Evolutionary conservation across 2,888 invertebrate species (phyloP), one percentile per base, ranked within the genome.

Genomic region (Aleiodes leptofemur): DNA sequence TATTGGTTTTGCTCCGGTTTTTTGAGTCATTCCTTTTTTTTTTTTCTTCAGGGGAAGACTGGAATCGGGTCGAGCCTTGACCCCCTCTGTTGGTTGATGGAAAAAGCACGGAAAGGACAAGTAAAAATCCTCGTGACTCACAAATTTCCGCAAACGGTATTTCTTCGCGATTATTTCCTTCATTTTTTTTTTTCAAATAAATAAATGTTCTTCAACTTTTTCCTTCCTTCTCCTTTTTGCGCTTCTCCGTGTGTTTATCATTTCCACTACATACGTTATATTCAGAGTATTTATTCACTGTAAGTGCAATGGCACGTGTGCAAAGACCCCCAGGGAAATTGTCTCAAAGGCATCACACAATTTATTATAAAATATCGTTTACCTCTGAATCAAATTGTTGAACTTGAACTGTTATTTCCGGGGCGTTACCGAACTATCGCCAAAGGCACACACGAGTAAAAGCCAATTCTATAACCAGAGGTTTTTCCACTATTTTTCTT

Each of bases 401-500:
- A 66, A 72, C 55, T 72, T 72, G 72, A 72, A 66, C 23, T 66
- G 72, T 64, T 53, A 72, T 66, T 51, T 66, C 57, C 56, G 56
- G 55, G 66, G 64, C 66, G 72, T 66, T 51, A 38, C 43, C 72
- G n/a, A 48, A 50, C 14, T 34, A 61, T 72, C 59, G 38, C 72
- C 59, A 51, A 51, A 59, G 61, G 71, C 71, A 34, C 7, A 70
- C 70, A 48, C 70, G 56, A 57, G 55, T 38, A 31, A n/a, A 16
- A 64, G 38, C 53, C 72, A 53, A 38, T 53, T 64, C 38, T 48
- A 59, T 51, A 14, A 72, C 61, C 14, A 61, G 23, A 72, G 55
- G 23, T 43, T 53, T 23, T 53, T 50, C 51, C 38, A 14, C 64
- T 14, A 16, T 43, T 53, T 53, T 50, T 53, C 23, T 31, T 53